These are phyloP conservation scores for Lanius collurio DNA, from an alignment of 2,113 vertebrate species.

Conservation along the genomic window DNA sequence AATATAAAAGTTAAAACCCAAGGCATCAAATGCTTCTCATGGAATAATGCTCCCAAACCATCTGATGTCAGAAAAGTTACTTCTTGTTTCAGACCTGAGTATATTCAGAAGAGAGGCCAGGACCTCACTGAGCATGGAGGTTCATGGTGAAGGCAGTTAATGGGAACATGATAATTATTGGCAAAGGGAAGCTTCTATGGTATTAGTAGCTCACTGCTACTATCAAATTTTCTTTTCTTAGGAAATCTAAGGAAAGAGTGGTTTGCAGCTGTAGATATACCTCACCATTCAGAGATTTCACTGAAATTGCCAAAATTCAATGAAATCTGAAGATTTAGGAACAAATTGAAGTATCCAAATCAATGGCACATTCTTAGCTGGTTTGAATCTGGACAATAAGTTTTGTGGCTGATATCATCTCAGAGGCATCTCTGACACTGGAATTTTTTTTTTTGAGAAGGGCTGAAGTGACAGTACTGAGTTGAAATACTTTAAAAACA, in stretches of 20 bases:
- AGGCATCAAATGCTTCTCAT: background rate
- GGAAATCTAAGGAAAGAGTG: background rate
- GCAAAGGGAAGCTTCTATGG: background rate
- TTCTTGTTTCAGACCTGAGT: background rate
- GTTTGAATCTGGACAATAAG: background rate
- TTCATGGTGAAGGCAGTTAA: background rate
- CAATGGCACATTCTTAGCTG: background rate
- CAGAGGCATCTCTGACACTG: background rate
- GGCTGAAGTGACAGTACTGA: background rate
- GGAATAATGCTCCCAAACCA: background rate
- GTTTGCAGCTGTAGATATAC: background rate
- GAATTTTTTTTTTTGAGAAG: background rate
- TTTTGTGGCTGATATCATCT: background rate
- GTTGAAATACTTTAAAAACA: background rate
- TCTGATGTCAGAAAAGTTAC: background rate
- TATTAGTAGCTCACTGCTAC: background rate
- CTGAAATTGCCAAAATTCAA: background rate
- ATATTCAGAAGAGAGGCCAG: background rate
- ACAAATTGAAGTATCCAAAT: background rate
- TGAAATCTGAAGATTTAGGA: background rate
- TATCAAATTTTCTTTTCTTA: background rate
- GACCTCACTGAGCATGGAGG: background rate
- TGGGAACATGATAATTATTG: background rate
- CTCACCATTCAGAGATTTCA: background rate
- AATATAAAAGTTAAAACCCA: too few species aligned